Conservation (phyloP, 2,797 vertebrate species). For the Premnoplex brunnescens region DNA sequence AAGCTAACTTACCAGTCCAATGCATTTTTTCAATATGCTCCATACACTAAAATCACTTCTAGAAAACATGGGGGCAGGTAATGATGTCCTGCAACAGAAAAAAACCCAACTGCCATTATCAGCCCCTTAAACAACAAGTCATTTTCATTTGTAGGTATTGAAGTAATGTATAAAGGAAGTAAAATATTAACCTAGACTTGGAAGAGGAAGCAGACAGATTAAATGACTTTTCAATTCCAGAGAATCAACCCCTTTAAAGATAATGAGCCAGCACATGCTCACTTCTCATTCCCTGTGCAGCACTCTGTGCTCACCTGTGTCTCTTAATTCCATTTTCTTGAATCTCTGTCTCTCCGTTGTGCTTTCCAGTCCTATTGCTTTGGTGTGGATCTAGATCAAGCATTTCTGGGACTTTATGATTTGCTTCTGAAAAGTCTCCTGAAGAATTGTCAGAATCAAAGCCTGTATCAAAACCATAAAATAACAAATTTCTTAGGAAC, state of each 20-base stretch:
- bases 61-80: conserved; percentile 93
- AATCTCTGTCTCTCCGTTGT: conserved; percentile 79
- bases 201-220: not conserved
- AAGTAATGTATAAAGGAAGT: not conserved
- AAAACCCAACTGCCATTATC: not conserved
- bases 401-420: conserved; percentile 81
- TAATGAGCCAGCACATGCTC: not conserved
- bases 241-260: not conserved
- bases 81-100: conserved; percentile 77
- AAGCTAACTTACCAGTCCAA: conserved; percentile 87
- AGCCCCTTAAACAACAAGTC: not conserved
- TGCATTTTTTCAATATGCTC: conserved; percentile 96
- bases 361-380: conserved; percentile 67
- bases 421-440: conserved; percentile 89
- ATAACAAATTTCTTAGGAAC: not conserved
- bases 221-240: not conserved
- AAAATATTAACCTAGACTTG: not conserved
- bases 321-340: conserved; percentile 93
- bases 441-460: conserved; percentile 95
- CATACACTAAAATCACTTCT: conserved; percentile 92
- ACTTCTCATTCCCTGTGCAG: not conserved
- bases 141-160: not conserved
- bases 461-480: conserved; percentile 77
- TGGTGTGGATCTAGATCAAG: conserved; percentile 74
- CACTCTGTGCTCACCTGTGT: conserved; percentile 78